Base-by-base conservation (phyloP, 2,797 vertebrate species). In the Malurus splendens region DNA sequence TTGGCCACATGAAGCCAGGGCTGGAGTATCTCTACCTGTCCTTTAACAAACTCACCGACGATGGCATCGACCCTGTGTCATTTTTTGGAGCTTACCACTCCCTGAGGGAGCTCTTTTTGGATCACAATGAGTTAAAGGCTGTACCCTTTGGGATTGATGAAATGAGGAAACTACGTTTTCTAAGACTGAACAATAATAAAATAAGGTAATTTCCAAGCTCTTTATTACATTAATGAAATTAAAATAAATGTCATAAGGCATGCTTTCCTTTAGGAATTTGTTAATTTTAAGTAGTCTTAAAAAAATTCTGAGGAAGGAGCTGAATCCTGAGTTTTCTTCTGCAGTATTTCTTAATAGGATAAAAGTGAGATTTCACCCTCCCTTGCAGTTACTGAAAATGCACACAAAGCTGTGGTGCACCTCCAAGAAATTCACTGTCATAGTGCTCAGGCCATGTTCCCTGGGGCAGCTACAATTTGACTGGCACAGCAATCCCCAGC, bases 21-120 rank as follows among this genome's bases (percentile, higher is more conserved):
- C 91, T 99, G 28, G 98, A 99, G 96, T 99, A 99, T 54, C 97
- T 99, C 65, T 99, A 99, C 93, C 97, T 99, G 45, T 99, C 99
- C 45, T 98, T 97, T 93, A 99, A 99, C 96, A 98, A 97, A 90
- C 97, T 99, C 82, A 97, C 98, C 0, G 98, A 98, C 2, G 97
- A 98, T 7, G 98, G 98, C 28, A 92, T 98, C 2, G 98, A 99
- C 90, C 97, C 97, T 0, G 98, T 99, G 92, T 99, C 99, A 0
- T 99, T 99, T 96, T 98, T 98, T 7, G 99, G 99, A 42, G 96
- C 97, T 0, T 98, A 98, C 44, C 96, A 97, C 73, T 98, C 99
- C 52, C 97, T 99, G 95, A 97, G 98, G 62, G 99, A 99, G 93
- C 90, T 99, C 33, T 99, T 98, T 95, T 90, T 99, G 93, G 99